A percentile compares a stretch with the other conserved stretches of the same genome.
phyloP scores from a whole-genome alignment of 1,140 invertebrate species.

The Orussus abietinus region DNA sequence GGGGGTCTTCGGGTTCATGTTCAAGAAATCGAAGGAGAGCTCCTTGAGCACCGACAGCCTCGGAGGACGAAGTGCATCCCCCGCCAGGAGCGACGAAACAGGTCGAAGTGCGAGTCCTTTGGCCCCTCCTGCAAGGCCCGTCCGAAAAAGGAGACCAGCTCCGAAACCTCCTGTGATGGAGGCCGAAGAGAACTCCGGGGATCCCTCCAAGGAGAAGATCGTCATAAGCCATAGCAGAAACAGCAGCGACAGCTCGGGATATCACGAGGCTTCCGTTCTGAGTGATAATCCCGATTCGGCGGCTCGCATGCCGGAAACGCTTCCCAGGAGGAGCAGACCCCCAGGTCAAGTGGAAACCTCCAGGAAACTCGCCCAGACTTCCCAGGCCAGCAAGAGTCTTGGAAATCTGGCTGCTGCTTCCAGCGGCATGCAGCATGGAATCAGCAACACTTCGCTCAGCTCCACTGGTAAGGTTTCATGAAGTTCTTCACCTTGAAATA shows the following conservation, averaged over 20 bases:
- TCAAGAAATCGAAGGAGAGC: conserved; percentile 52
- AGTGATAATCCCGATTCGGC: conserved; percentile 59
- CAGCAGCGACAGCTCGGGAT: conserved; percentile 73
- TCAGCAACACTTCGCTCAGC: conserved; percentile 46
- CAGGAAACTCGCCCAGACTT: conserved; percentile 42
- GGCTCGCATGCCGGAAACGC: conserved; percentile 39
- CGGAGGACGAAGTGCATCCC: conserved; percentile 52
- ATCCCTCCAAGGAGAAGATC: conserved; percentile 34
- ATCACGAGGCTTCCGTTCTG: conserved; percentile 69
- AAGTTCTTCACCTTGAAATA: too few relatives aligned
- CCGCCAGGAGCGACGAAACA: conserved; percentile 51
- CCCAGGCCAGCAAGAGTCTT: conserved; percentile 46
- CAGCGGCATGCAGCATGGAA: conserved; percentile 22
- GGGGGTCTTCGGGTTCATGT: conserved; percentile 57
- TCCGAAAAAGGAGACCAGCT: conserved; percentile 58
- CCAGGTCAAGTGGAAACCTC: conserved; percentile 30
- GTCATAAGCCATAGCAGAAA: conserved; percentile 67
- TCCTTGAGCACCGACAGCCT: conserved; percentile 54
- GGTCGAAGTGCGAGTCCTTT: conserved; percentile 45
- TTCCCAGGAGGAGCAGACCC: conserved; percentile 39
- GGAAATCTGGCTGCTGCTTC: conserved; percentile 38
- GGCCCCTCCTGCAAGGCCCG: conserved; percentile 49
- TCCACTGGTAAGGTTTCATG: conserved; percentile 42
- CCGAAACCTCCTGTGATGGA: conserved; percentile 55
- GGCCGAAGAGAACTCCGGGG: conserved; percentile 11